Base-by-base conservation (phyloP, 2,113 vertebrate genomes). In the Hippocampus mohnikei region DNA sequence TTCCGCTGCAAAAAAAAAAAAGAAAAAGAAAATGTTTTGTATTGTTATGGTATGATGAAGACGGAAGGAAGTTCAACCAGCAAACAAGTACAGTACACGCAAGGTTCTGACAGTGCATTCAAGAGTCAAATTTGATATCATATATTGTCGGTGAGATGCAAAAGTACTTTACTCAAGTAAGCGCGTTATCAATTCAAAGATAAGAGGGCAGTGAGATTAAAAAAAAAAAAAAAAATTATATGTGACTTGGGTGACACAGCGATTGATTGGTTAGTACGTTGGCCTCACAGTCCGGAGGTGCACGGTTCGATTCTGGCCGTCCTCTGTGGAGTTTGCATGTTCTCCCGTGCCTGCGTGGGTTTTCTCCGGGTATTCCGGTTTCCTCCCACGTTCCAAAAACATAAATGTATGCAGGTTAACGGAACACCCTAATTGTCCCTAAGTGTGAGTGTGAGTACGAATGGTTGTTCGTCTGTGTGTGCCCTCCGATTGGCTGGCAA, bases 61-160 rank as follows among this genome's bases (percentile, higher is more conserved):
- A 70, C 66, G 63, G 33, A 77, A 66, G 20, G 71, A 42, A 62
- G 56, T 58, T 66, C 66, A 65, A 66, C 56, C 64, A 10, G 46
- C 41, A 56, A 50, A 65, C 44, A 66, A 10, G 2, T 20, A 44
- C 18, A 69, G 21, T 10, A 12, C 55, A 79, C 63, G 41, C 21
- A 65, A 8, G n/a, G 12, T 46, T 69, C 40, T 29, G n/a, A 42
- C 23, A 0, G n/a, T 1, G 42, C 5, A 15, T 60, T 72, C 42
- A 69, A 21, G 18, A 53, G 64, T 12, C 6, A 25, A 18, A 50
- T 21, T 66, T 58, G 18, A 40, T 8, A 0, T 16, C 69, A 67
- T 23, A 23, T 44, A 10, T 50, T 4, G 66, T 1, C 5, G 61
- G 0, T 9, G 44, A 72, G 15, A 73, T 72, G 69, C 16, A 70